Base-by-base conservation (phyloP, 2,113 vertebrate genomes). In the Archocentrus centrarchus region DNA sequence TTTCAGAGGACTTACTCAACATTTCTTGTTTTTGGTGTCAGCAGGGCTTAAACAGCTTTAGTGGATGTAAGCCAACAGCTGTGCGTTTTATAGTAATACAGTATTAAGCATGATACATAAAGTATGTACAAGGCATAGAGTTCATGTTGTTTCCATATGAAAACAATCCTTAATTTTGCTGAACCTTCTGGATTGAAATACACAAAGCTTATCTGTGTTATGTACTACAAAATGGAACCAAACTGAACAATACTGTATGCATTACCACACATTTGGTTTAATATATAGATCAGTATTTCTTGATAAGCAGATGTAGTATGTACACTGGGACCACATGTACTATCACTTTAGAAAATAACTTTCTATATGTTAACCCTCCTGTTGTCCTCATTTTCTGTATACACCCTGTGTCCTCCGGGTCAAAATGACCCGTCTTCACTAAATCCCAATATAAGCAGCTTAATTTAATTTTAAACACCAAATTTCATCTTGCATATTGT, bases 351-450 rank as follows among this genome's bases (percentile, higher is more conserved):
- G 47, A 6, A 50, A 50, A 17, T 17, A 50, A 17, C 47, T 50
- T 50, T 7, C 47, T 50, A 24, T 1, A 15, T 41, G 0, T 66
- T 64, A n/a, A n/a, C n/a, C n/a, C n/a, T n/a, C n/a, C n/a, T n/a
- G n/a, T n/a, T n/a, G n/a, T n/a, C n/a, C n/a, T n/a, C n/a, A n/a
- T n/a, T n/a, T n/a, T n/a, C n/a, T n/a, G n/a, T n/a, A n/a, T n/a
- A n/a, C n/a, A n/a, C n/a, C n/a, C n/a, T n/a, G n/a, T n/a, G n/a
- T n/a, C n/a, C n/a, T n/a, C n/a, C n/a, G n/a, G n/a, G n/a, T n/a
- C n/a, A n/a, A n/a, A n/a, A n/a, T n/a, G n/a, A n/a, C n/a, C n/a
- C n/a, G n/a, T n/a, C n/a, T n/a, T n/a, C n/a, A n/a, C n/a, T n/a
- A n/a, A n/a, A n/a, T n/a, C n/a, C n/a, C n/a, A n/a, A n/a, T n/a